A percentile compares a stretch with the other conserved stretches of the same genome.
Evolutionary conservation across 2,888 invertebrate species (phyloP).

Genomic region (Scaeva pyrastri): DNA sequence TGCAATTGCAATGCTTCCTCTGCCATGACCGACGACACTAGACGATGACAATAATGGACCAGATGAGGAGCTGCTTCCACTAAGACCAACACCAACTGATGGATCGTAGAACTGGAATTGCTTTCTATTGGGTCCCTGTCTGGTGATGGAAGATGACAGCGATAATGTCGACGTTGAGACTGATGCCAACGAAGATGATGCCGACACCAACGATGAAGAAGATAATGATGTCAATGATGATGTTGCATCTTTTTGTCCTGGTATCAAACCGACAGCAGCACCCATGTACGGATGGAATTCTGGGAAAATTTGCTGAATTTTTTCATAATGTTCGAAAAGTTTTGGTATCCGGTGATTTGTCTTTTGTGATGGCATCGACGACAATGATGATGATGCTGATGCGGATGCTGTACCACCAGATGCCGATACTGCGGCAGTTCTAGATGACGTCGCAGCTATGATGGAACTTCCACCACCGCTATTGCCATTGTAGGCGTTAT

Average conservation of each 20-base stretch:
- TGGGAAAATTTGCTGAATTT: constrained; percentile 91
- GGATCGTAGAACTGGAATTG: constrained; percentile 75
- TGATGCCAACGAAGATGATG: constrained; percentile 49
- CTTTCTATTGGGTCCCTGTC: constrained; percentile 71
- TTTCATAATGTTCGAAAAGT: constrained; percentile 90
- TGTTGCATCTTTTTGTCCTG: constrained; percentile 68
- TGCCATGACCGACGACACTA: constrained; percentile 66
- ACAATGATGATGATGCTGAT: constrained; percentile 56
- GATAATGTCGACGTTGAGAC: constrained; percentile 50
- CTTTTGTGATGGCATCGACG: constrained; percentile 66
- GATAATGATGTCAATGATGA: constrained; percentile 69
- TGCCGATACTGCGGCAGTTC: constrained; percentile 48
- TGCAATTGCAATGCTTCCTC: constrained; percentile 77
- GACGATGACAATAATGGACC: constrained; percentile 42
- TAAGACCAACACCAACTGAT: constrained; percentile 60
- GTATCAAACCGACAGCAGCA: constrained; percentile 52
- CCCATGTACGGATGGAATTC: constrained; percentile 86
- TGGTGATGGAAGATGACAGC: constrained; percentile 65
- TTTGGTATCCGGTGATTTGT: constrained; percentile 87
- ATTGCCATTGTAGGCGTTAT: constrained; percentile 67
- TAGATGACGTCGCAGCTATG: constrained; percentile 44
- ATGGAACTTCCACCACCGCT: constrained; percentile 12
- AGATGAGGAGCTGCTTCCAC: constrained; percentile 63
- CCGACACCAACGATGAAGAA: constrained; percentile 48
- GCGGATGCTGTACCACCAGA: constrained; percentile 52